Conservation (phyloP, 1,140 invertebrate species). For the Bombus picipes region DNA sequence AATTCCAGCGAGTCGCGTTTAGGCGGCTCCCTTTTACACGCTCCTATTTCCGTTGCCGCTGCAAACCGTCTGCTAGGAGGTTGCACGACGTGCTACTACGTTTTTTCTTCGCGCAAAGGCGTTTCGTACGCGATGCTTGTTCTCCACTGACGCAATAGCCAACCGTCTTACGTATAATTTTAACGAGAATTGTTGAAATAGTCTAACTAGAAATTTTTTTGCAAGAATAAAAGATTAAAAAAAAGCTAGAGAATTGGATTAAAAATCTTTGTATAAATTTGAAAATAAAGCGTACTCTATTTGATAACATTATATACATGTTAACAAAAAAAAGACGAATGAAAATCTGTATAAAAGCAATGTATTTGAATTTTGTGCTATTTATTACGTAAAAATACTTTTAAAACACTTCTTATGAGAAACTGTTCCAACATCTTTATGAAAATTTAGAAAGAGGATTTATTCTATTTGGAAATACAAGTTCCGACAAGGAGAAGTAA, state of each 20-base stretch:
- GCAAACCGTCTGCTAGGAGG: not conserved
- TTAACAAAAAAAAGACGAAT: too few species aligned
- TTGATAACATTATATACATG: not conserved
- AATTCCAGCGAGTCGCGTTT: constrained; percentile 55
- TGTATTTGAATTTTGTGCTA: too few species aligned
- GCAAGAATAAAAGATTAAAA: rapidly evolving
- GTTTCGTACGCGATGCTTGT: not conserved
- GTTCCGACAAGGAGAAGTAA: not conserved
- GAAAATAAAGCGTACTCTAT: not conserved
- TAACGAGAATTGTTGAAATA: not conserved
- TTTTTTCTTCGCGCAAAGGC: not conserved
- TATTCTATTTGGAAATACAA: not conserved
- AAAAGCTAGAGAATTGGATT: not conserved
- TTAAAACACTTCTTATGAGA: too few species aligned
- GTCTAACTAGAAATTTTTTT: not conserved
- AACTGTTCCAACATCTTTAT: not conserved
- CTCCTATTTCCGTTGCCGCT: constrained; percentile 19
- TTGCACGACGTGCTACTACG: not conserved
- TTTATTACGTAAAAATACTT: too few species aligned
- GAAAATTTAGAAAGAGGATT: not conserved
- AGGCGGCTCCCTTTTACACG: constrained; percentile 41
- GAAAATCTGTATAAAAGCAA: too few species aligned
- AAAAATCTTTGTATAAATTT: not conserved
- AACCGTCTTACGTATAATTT: not conserved
- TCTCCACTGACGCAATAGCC: not conserved